Evolutionary conservation across 2,888 invertebrate species (phyloP).

Genomic region (Heterodera filipjevi): DNA sequence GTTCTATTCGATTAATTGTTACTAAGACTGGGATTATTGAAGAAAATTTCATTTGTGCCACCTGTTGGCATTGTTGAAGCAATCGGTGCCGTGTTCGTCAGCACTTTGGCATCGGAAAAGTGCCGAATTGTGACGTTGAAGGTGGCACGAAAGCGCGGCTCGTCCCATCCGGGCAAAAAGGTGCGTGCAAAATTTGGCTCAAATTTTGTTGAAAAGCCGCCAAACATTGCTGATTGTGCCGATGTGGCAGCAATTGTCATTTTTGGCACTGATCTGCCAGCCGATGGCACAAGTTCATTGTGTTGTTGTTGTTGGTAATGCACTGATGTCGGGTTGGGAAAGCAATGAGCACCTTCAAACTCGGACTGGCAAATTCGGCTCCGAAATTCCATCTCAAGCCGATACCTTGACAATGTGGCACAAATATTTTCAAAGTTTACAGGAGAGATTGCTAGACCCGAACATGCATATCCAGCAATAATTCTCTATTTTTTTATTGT

Average conservation of each 20-base stretch:
- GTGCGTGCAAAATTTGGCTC: conserved; percentile 60
- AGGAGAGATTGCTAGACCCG: too few relatives aligned
- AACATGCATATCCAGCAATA: too few relatives aligned
- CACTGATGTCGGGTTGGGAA: conserved; percentile 5
- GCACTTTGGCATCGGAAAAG: conserved; percentile 35
- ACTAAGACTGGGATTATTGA: too few relatives aligned
- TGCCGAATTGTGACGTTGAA: conserved; percentile 57
- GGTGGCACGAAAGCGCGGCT: conserved; percentile 58
- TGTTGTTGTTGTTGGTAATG: too few relatives aligned
- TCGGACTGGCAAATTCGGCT: conserved; percentile 48
- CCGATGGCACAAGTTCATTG: not conserved
- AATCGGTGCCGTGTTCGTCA: conserved; percentile 42
- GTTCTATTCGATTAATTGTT: too few relatives aligned
- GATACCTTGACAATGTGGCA: conserved; percentile 35
- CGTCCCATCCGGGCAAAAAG: conserved; percentile 63
- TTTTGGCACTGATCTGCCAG: not conserved
- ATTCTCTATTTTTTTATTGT: too few relatives aligned
- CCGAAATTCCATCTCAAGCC: conserved; percentile 48
- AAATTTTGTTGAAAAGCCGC: conserved; percentile 61
- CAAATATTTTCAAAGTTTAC: too few relatives aligned
- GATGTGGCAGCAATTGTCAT: too few relatives aligned
- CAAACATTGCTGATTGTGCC: conserved; percentile 31
- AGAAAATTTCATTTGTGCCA: too few relatives aligned
- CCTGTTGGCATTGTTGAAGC: not conserved
- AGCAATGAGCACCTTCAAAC: conserved; percentile 43